Evolutionary conservation across 2,113 vertebrate species (phyloP), one percentile per base, ranked within the genome.

Genomic region (Mesocricetus auratus): DNA sequence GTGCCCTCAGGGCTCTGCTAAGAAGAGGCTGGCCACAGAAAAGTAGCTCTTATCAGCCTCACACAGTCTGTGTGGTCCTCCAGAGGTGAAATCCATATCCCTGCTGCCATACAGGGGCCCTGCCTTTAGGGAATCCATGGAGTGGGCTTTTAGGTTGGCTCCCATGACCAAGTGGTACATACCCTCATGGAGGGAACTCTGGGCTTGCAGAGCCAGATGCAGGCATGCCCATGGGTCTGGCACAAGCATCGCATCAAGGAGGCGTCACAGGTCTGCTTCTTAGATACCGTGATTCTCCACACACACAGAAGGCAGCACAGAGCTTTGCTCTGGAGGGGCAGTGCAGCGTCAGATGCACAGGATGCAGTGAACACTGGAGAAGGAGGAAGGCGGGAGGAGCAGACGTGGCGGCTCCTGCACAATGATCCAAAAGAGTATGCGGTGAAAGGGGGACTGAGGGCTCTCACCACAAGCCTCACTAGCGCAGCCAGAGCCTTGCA

Each of bases 221-320:
- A 5, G 19, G 33, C 24, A 29, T 71, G n/a, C 10, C 5, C 64
- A 68, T 47, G 36, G 17, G 68, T 33, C 39, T 64, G 10, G 29
- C 21, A 11, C 53, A 39, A 39, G 12, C 31, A 1, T 19, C 21
- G 45, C 16, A 4, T 26, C 0, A 3, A 5, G 19, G 64, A 26
- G 9, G 7, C 3, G 0, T 6, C 33, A 13, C 16, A 2, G 33
- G 26, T 60, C 11, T 15, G 75, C 50, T 86, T 81, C 19, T 95
- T 87, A 81, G 79, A 81, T 81, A 47, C 5, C 85, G 7, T 89
- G 24, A 74, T 93, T 82, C 74, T 74, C 66, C n/a, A 93, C 60
- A 71, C 24, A 17, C 68, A 7, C 73, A 69, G 39, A 19, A 69
- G 33, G 22, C 0, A 0, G 15, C 39, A 16, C 17, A 87, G 86